phyloP scores from a whole-genome alignment of 2,797 vertebrate genomes.

The Urosaurus nigricauda region DNA sequence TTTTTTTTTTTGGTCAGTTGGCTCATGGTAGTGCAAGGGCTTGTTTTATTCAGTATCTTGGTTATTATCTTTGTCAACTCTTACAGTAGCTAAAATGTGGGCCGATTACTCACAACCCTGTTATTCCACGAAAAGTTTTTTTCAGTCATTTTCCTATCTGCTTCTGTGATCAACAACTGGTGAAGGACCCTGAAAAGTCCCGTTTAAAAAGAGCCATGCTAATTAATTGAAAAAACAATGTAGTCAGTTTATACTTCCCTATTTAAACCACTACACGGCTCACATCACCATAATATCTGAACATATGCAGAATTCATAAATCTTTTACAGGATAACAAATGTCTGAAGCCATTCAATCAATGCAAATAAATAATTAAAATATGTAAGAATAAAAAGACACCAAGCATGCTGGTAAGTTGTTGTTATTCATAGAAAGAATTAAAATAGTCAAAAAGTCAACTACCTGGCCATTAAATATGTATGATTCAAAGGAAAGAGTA shows the following conservation, averaged over 20 bases:
- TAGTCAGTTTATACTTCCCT: slow-evolving; percentile 35
- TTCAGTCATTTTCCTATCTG: neutral
- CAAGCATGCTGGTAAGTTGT: slow-evolving; percentile 48
- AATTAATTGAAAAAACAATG: slow-evolving; percentile 55
- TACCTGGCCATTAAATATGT: slow-evolving; percentile 55
- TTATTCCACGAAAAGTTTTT: neutral
- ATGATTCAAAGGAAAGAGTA: slow-evolving; percentile 49
- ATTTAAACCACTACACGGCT: neutral
- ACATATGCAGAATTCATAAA: slow-evolving; percentile 39
- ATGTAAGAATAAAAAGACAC: slow-evolving; percentile 58
- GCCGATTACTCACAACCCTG: neutral
- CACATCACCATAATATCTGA: fast-evolving
- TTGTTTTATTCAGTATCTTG: neutral
- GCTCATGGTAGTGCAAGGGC: neutral
- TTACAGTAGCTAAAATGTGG: neutral
- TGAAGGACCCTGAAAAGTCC: slow-evolving; percentile 19
- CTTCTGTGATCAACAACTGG: neutral
- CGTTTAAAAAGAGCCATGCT: neutral
- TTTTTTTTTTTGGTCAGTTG: neutral
- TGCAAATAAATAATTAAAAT: slow-evolving; percentile 66
- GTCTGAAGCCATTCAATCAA: slow-evolving; percentile 55
- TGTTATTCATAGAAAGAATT: slow-evolving; percentile 57
- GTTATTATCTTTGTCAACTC: neutral
- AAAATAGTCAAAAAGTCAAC: slow-evolving; percentile 61
- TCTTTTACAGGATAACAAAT: slow-evolving; percentile 48